phyloP scores from a whole-genome alignment of 2,113 vertebrate genomes.

The Galeopterus variegatus region DNA sequence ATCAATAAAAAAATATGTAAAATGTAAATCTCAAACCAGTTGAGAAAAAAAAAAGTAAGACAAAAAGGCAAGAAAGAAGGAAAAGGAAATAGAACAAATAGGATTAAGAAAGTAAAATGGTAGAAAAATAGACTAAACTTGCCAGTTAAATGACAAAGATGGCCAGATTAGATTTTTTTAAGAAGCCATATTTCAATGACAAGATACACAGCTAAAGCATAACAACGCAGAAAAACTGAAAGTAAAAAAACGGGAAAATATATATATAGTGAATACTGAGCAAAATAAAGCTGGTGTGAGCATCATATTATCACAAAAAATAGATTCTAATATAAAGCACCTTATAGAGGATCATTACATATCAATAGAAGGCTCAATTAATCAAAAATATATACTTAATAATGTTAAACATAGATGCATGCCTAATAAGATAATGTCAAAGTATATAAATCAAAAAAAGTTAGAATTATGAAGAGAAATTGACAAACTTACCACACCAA shows the following conservation, averaged over 20 bases:
- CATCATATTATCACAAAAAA: neutral
- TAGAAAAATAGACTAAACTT: neutral
- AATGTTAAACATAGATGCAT: no score
- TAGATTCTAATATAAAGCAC: neutral
- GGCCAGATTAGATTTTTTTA: neutral
- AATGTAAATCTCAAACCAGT: neutral
- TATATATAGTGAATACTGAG: neutral
- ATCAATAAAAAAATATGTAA: neutral
- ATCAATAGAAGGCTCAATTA: neutral
- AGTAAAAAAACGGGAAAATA: neutral
- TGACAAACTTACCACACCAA: no score
- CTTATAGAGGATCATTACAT: neutral
- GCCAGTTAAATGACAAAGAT: neutral
- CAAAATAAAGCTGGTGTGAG: neutral
- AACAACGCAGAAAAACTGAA: neutral
- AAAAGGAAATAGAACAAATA: neutral
- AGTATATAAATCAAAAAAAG: no score
- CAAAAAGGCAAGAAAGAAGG: neutral
- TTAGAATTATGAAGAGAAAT: no score
- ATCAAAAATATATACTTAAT: neutral
- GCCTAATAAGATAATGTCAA: no score
- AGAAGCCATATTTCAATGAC: neutral
- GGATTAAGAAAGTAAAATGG: neutral
- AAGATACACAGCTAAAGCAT: neutral
- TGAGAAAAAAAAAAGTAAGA: neutral